Percentiles rank a stretch among this genome's conserved stretches.
Conservation (phyloP, 2,113 vertebrate species). For the Lethenteron reissneri region DNA sequence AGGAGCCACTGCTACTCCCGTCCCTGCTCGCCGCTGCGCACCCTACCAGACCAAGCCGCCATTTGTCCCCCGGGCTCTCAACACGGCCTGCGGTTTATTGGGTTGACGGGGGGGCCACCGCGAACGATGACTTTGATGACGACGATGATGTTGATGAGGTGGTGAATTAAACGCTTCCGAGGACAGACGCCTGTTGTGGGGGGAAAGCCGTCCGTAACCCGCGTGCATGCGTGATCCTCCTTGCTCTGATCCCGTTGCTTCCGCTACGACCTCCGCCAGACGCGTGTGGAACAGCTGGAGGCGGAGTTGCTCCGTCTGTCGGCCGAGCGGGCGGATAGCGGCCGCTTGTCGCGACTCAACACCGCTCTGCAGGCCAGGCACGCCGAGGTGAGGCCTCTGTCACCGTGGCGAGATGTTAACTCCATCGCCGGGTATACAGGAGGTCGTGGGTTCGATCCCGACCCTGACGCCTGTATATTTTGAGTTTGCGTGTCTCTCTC, state of each 20-base stretch:
- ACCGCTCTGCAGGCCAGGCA: conserved; percentile 17
- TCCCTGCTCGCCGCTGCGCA: too few relatives aligned
- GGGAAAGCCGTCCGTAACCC: not conserved
- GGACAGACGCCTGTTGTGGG: too few relatives aligned
- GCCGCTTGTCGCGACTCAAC: conserved; percentile 16
- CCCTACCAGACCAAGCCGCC: too few relatives aligned
- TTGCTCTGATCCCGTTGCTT: not conserved
- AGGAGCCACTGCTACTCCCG: too few relatives aligned
- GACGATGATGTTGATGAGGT: too few relatives aligned
- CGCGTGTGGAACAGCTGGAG: conserved; percentile 21
- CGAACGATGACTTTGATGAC: too few relatives aligned
- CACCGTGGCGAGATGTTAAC: not conserved
- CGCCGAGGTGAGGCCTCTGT: conserved; percentile 16
- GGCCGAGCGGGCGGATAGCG: conserved; percentile 15
- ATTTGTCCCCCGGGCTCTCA: too few relatives aligned
- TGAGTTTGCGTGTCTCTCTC: too few relatives aligned
- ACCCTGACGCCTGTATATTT: not conserved
- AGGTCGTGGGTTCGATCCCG: not conserved
- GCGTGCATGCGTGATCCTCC: not conserved
- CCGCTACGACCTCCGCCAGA: conserved; percentile 11
- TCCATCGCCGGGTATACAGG: not conserved
- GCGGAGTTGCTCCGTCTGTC: conserved; percentile 18
- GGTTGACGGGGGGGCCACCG: too few relatives aligned
- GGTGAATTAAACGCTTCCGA: too few relatives aligned
- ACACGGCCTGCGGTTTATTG: too few relatives aligned